These are phyloP conservation scores for Ferrisia virgata DNA, from an alignment of 2,888 invertebrate genomes.

Conservation along the genomic window DNA sequence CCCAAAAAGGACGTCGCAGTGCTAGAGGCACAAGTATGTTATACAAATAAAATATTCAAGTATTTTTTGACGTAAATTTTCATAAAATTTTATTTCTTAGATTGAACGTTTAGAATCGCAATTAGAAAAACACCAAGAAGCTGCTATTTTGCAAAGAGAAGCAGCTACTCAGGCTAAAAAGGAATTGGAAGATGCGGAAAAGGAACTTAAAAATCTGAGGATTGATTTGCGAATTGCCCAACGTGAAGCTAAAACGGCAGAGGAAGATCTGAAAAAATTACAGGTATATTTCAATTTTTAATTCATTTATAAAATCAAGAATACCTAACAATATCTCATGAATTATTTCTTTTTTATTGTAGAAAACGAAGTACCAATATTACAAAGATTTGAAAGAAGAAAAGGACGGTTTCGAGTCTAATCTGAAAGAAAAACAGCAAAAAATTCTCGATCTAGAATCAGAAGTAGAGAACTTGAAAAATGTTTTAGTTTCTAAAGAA, in stretches of 20 bases:
- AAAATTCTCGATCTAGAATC: constrained; percentile 52
- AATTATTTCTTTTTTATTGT: background rate
- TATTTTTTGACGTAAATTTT: background rate
- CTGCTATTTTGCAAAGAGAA: constrained; percentile 23
- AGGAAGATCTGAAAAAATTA: constrained; percentile 52
- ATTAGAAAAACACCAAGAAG: constrained; percentile 30
- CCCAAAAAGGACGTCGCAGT: background rate
- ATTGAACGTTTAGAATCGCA: constrained; percentile 36
- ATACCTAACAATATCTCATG: background rate
- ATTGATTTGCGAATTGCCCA: constrained; percentile 41
- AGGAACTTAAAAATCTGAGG: constrained; percentile 36
- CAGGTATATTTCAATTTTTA: background rate
- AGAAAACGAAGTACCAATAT: constrained; percentile 22
- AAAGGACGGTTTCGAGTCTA: constrained; percentile 29
- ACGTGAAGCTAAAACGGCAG: constrained; percentile 62
- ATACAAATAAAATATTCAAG: background rate
- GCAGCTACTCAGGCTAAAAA: constrained; percentile 24
- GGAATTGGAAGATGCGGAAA: constrained; percentile 56
- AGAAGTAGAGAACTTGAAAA: background rate
- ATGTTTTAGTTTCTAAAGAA: background rate
- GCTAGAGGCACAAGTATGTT: background rate
- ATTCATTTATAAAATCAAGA: background rate
- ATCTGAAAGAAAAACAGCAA: constrained; percentile 52
- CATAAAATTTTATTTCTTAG: background rate
- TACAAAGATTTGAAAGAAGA: constrained; percentile 27